These are phyloP conservation scores for Henicopernis longicauda DNA, from an alignment of 2,113 vertebrate species.

Conservation along the genomic window DNA sequence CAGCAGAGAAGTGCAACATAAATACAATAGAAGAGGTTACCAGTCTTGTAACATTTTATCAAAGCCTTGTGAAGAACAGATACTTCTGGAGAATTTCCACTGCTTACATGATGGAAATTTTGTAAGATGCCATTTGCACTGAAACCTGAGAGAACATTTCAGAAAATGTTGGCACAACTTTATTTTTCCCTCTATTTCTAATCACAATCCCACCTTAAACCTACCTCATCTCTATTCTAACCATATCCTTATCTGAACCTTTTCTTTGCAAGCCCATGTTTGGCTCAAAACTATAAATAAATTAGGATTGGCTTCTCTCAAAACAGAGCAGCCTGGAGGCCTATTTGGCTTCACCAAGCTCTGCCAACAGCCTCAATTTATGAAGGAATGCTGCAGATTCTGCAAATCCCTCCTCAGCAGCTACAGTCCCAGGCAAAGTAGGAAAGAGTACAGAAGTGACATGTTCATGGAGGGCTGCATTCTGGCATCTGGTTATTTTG, in stretches of 20 bases:
- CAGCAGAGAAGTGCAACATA: background rate
- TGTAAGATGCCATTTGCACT: background rate
- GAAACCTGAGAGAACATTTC: background rate
- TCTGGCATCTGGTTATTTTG: background rate
- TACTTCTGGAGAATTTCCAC: background rate
- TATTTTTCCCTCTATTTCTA: background rate
- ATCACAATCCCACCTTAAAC: background rate
- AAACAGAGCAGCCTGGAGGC: background rate
- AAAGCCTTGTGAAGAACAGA: background rate
- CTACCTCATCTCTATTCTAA: background rate
- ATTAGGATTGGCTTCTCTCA: background rate
- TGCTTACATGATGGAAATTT: background rate
- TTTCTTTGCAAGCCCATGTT: background rate
- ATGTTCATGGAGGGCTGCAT: background rate
- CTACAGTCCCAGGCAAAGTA: background rate
- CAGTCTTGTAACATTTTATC: slow-evolving; percentile 10
- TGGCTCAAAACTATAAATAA: background rate
- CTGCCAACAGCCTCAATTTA: background rate
- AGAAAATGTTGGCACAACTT: background rate
- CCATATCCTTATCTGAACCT: slow-evolving; percentile 12
- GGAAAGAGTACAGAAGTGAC: background rate
- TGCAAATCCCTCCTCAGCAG: background rate
- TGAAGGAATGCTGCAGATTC: background rate
- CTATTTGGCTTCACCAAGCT: background rate
- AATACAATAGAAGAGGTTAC: background rate